Evolutionary conservation across 2,113 vertebrate species (phyloP), one percentile per base, ranked within the genome.

Genomic region (Cacatua alba): DNA sequence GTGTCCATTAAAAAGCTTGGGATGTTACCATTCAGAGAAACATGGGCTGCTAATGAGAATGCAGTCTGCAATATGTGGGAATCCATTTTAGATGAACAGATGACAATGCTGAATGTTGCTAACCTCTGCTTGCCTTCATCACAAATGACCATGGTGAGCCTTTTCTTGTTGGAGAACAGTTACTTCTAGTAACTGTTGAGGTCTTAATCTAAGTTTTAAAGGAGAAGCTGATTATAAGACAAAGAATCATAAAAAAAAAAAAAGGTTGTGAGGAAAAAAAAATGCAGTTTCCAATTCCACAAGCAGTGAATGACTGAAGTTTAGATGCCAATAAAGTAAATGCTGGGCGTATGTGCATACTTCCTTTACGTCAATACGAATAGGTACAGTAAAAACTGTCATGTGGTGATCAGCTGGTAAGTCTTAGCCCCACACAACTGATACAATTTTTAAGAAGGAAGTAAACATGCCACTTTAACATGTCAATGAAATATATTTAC

Each of bases 81-180:
- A 29, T 15, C n/a, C 13, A 12, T 25, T 90, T 74, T 29, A 37
- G 21, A n/a, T 7, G 60, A 77, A 33, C 35, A 78, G 70, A n/a
- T 5, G 31, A 60, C 52, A 83, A 80, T 18, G 43, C 33, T 88
- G n/a, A 23, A 17, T 7, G 31, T 48, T 92, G 59, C 94, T 95
- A 96, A 96, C 76, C 81, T 85, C 95, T 96, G 65, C 78, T 94
- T 95, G 84, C 70, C 53, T 35, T 48, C 88, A 55, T 48, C 62
- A 90, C 76, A 84, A 79, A 70, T 12, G 44, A 52, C 20, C 67
- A 31, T 2, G 8, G 24, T 46, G 14, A 72, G 11, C 21, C 13
- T 92, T 94, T 89, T 52, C 28, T 63, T 3, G 7, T 25, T 17
- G 46, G 43, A 70, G 43, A 91, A 28, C 31, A 46, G 41, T 18